Conservation (phyloP, 2,113 vertebrate species). For the Argyrosomus japonicus region DNA sequence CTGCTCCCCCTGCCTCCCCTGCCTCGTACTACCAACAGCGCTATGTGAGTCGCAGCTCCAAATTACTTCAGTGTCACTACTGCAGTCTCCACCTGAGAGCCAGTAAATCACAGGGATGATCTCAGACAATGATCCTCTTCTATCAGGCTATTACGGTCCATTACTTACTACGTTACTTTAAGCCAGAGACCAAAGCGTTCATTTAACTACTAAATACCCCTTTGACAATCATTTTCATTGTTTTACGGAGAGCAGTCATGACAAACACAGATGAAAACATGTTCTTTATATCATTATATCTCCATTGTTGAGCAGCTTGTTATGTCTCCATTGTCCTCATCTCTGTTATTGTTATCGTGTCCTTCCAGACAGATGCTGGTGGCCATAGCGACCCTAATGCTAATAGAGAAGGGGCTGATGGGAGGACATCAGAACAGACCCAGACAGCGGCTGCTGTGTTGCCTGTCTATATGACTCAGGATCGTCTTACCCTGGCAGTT, state of each 20-base stretch:
- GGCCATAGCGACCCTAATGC: constrained; percentile 18
- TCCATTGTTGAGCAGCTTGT: too few species aligned
- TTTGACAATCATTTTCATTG: background rate
- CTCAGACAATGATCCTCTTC: background rate
- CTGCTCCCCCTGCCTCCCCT: constrained; percentile 48
- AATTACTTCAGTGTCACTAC: background rate
- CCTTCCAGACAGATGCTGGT: constrained; percentile 71
- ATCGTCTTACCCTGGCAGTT: constrained; percentile 79
- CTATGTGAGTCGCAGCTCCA: constrained; percentile 66
- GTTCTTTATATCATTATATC: background rate
- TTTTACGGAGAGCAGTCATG: background rate
- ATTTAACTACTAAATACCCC: background rate
- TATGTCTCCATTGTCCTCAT: background rate
- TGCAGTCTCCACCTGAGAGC: background rate
- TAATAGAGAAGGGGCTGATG: constrained; percentile 14
- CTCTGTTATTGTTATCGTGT: constrained; percentile 4
- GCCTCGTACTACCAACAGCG: constrained; percentile 50
- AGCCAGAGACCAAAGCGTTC: background rate
- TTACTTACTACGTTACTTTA: background rate
- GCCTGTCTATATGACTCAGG: constrained; percentile 79
- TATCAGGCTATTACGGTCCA: background rate
- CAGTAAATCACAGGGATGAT: background rate
- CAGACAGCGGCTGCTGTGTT: constrained; percentile 42
- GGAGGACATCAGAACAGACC: constrained; percentile 23
- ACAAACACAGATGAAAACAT: background rate